Percentiles rank a stretch among this genome's conserved stretches.
phyloP scores from a whole-genome alignment of 2,797 vertebrate genomes.

The Tachyglossus aculeatus region DNA sequence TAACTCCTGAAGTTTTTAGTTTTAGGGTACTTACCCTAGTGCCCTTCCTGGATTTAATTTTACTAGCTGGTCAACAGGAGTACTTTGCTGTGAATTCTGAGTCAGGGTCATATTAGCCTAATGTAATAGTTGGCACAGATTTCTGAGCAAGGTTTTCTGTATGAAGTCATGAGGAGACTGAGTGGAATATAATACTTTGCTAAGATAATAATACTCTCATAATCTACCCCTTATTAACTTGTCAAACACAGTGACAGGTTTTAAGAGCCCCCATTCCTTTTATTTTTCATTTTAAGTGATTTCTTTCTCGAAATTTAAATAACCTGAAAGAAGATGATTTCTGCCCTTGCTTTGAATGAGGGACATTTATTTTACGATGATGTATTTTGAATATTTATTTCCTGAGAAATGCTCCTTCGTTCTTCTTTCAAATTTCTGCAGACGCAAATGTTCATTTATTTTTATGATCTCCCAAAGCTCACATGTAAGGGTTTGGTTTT shows the following conservation, averaged over 20 bases:
- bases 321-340: slow-evolving; percentile 25
- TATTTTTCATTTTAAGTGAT: slow-evolving; percentile 40
- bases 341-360: slow-evolving; percentile 34
- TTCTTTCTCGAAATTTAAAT: slow-evolving; percentile 41
- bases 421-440: too few species aligned
- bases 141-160: slow-evolving; percentile 60
- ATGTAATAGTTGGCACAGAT: slow-evolving; percentile 57
- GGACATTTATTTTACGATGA: slow-evolving; percentile 4
- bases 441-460: too few species aligned
- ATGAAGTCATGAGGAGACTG: slow-evolving; percentile 48
- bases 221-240: slow-evolving; percentile 66
- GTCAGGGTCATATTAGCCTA: slow-evolving; percentile 56
- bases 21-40: slow-evolving; percentile 29
- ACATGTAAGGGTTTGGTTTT: too few species aligned
- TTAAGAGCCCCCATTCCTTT: slow-evolving; percentile 60
- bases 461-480: too few species aligned
- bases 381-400: not conserved
- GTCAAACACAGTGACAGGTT: slow-evolving; percentile 57
- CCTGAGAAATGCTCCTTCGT: too few species aligned
- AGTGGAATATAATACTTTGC: slow-evolving; percentile 61
- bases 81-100: slow-evolving; percentile 22
- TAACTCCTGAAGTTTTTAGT: slow-evolving; percentile 34
- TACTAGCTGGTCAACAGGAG: slow-evolving; percentile 46
- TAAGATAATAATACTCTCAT: slow-evolving; percentile 65
- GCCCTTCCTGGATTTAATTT: slow-evolving; percentile 56